A percentile compares a stretch with the other conserved stretches of the same genome.
These are phyloP conservation scores for Chiropotes sagulatus DNA, from an alignment of 2,797 vertebrate genomes.

Conservation along the genomic window DNA sequence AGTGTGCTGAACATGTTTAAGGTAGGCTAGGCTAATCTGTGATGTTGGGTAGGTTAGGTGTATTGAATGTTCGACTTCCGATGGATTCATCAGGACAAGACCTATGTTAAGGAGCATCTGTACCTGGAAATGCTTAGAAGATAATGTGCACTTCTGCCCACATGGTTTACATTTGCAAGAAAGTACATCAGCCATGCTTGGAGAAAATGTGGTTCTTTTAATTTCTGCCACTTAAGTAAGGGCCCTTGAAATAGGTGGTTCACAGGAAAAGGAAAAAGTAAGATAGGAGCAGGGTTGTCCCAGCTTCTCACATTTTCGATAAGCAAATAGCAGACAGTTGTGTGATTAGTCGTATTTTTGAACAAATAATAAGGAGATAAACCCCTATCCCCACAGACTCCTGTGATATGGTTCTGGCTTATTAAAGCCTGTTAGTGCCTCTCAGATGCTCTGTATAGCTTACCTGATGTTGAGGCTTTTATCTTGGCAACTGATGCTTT, in stretches of 20 bases:
- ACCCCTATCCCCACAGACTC: too few relatives aligned
- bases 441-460: neutral
- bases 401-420: neutral
- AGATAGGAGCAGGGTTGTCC: neutral
- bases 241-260: neutral
- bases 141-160: neutral
- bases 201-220: neutral
- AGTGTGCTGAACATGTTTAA: neutral
- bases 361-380: neutral
- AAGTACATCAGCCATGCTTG: neutral
- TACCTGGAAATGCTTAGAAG: slow-evolving; percentile 14
- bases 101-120: neutral
- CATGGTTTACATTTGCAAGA: neutral
- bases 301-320: neutral
- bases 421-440: neutral
- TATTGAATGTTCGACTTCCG: neutral
- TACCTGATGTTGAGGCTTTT: neutral
- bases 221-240: neutral
- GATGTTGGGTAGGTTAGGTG: neutral
- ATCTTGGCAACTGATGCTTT: neutral
- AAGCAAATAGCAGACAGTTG: neutral
- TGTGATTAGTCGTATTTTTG: neutral
- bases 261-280: neutral
- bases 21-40: neutral
- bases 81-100: neutral